These are phyloP conservation scores for Myripristis jacobus DNA, from an alignment of 2,797 vertebrate species.

Conservation along the genomic window DNA sequence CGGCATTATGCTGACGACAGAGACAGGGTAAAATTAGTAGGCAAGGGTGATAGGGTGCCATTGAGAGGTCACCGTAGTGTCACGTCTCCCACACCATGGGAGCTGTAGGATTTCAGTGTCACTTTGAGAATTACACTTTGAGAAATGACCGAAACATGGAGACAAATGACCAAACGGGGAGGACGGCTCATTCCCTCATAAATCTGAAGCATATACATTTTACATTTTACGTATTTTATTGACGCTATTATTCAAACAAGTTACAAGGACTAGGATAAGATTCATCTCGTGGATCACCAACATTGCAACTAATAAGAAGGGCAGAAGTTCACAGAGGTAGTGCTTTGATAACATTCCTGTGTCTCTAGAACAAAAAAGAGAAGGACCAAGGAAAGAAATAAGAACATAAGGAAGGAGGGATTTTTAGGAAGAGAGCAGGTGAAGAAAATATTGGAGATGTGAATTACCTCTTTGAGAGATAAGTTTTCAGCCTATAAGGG, in stretches of 20 bases:
- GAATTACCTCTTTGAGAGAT: not conserved
- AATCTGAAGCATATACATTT: not conserved
- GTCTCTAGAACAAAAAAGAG: not conserved
- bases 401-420: not conserved
- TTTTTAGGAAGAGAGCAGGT: too few species aligned
- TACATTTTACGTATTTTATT: not conserved
- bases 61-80: conserved; percentile 46
- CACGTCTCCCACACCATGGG: conserved; percentile 35
- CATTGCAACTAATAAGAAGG: too few species aligned
- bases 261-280: too few species aligned
- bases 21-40: conserved; percentile 59
- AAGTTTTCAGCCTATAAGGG: conserved; percentile 5
- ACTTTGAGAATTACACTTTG: conserved; percentile 11
- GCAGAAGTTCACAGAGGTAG: too few species aligned
- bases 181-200: not conserved
- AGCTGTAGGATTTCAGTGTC: conserved; percentile 21
- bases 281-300: too few species aligned
- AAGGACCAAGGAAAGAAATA: not conserved
- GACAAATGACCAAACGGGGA: not conserved
- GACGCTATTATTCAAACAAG: too few species aligned
- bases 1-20: conserved; percentile 57
- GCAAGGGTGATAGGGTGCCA: conserved; percentile 52
- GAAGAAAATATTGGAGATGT: not conserved
- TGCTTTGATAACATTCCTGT: not conserved
- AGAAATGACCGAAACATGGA: conserved; percentile 3